Evolutionary conservation across 2,888 invertebrate genomes (phyloP).

Genomic region (Acrobasis consociella): DNA sequence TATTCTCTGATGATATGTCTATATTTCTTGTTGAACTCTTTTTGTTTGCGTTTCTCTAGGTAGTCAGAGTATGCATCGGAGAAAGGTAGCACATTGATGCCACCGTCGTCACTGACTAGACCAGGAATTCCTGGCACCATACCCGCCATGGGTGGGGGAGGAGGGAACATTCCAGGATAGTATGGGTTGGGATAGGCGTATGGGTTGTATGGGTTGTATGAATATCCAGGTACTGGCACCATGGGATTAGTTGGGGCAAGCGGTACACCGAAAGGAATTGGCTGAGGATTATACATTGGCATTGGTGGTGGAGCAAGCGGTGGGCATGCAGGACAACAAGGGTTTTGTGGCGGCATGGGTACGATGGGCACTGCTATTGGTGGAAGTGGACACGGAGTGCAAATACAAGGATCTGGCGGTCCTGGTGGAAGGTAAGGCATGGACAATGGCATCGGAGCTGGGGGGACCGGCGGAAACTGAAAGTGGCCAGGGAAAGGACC

Average conservation of each 20-base stretch:
- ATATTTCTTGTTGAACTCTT: conserved; percentile 3
- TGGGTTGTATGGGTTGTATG: conserved; percentile 14
- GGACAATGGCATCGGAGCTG: neutral
- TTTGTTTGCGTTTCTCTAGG: conserved; percentile 35
- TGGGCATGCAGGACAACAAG: conserved; percentile 13
- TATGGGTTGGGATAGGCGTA: conserved; percentile 12
- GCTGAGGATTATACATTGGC: neutral
- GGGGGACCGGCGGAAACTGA: conserved; percentile 23
- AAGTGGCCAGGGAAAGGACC: conserved; percentile 34
- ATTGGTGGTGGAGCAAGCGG: conserved; percentile 4
- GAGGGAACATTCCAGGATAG: neutral
- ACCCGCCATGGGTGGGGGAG: conserved; percentile 31
- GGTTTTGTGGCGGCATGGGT: neutral
- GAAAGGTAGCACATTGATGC: conserved; percentile 70
- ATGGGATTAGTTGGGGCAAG: conserved; percentile 42
- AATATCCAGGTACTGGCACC: conserved; percentile 33
- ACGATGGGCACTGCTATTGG: neutral
- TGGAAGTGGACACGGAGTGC: conserved; percentile 1
- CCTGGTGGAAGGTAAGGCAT: neutral
- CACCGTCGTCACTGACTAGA: conserved; percentile 58
- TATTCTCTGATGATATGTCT: conserved; percentile 1
- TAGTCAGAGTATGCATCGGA: conserved; percentile 67
- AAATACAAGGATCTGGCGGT: neutral
- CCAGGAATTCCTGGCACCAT: conserved; percentile 66
- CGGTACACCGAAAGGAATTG: conserved; percentile 41